Evolutionary conservation across 2,888 invertebrate genomes (phyloP), one percentile per base, ranked within the genome.

Genomic region (Chrysolina oricalcia): DNA sequence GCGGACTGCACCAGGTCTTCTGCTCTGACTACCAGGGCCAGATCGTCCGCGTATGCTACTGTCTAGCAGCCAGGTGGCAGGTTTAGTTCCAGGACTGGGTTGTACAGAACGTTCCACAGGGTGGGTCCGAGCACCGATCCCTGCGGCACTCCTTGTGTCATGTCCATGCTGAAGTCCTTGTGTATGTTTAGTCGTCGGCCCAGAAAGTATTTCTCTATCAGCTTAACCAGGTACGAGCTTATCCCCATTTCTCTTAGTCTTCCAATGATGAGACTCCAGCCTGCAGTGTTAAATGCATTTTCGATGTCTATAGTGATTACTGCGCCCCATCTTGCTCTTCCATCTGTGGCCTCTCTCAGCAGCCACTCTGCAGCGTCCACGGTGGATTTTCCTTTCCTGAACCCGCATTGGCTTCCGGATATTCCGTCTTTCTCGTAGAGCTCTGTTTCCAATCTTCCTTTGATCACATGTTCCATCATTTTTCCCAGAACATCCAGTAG

Each of bases 141-240:
- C 43, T 43, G 43, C 13, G 43, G 43, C 3, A 43, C 43, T 10
- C 43, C 43, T 43, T 2, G 43, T 8, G 8, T 43, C 43, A 43
- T 10, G 2, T 8, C 43, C 8, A 43, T 43, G 5, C 27, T 27
- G 27, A 27, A 27, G 5, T 27, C 27, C 5, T 27, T 5, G 5
- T 27, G 5, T 27, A 27, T 27, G 27, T 17, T 64, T 11, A 71
- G 6, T 0, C 35, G 15, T 8, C 71, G 43, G 1, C 48, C 64
- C 9, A 46, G 11, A 11, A 71, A n/a, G 21, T 70, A 40, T 19
- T 62, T 35, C 13, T 11, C 23, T 27, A 64, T 64, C 10, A 19
- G n/a, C 13, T 40, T 41, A 5, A 64, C 11, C 40, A 64, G n/a
- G 64, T 64, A 64, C n/a, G n/a, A n/a, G n/a, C n/a, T 27, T 27